Evolutionary conservation across 2,113 vertebrate genomes (phyloP).

Genomic region (Aramus guarauna): DNA sequence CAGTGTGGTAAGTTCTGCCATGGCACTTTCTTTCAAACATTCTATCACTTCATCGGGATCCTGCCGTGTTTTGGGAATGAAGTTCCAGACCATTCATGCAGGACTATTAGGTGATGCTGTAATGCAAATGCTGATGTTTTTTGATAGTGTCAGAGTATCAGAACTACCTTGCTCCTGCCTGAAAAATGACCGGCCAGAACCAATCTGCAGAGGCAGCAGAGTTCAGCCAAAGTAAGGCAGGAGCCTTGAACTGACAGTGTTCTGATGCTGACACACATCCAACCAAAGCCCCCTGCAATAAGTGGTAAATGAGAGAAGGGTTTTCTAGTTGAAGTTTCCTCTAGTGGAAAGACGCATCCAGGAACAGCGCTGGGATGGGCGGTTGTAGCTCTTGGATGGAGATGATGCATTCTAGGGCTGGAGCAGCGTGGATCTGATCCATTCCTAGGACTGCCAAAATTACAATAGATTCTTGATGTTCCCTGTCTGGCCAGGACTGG

Average conservation of each 20-base stretch:
- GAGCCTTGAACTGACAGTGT: too few relatives aligned
- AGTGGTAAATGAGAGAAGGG: too few relatives aligned
- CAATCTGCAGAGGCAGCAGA: neutral
- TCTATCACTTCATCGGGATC: neutral
- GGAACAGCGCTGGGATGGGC: too few relatives aligned
- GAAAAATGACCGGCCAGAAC: neutral
- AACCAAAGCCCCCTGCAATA: too few relatives aligned
- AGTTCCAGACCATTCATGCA: neutral
- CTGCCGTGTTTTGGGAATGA: neutral
- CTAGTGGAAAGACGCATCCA: neutral
- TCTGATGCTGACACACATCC: too few relatives aligned
- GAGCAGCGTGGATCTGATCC: neutral
- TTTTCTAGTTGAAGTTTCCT: too few relatives aligned
- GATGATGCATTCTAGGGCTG: neutral
- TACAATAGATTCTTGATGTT: neutral
- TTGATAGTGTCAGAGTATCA: neutral
- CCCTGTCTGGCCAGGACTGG: neutral
- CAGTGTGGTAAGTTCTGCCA: neutral
- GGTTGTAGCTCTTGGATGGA: too few relatives aligned
- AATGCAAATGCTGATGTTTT: neutral
- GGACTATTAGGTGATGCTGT: neutral
- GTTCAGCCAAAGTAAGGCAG: rapidly evolving
- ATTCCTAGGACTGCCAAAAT: neutral
- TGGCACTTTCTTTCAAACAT: neutral
- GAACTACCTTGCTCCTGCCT: neutral